Evolutionary conservation across 2,888 invertebrate species (phyloP).

Genomic region (Druceiella hillmani): DNA sequence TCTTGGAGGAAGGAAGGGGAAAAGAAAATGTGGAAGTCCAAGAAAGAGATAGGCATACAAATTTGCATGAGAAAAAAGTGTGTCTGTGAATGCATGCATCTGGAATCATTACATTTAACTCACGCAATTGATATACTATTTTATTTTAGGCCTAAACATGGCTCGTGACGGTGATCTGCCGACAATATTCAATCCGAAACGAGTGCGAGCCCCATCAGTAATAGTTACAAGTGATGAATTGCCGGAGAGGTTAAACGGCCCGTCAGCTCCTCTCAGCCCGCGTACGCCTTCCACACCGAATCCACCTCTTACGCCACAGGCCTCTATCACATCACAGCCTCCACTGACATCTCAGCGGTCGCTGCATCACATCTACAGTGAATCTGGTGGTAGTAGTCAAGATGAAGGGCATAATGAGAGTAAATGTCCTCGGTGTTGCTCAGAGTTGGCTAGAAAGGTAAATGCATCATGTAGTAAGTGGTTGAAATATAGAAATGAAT

Average conservation of each 20-base stretch:
- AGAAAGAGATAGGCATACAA: no score
- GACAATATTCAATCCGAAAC: conserved; percentile 74
- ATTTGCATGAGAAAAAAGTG: no score
- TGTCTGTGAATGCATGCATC: no score
- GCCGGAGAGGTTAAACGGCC: conserved; percentile 44
- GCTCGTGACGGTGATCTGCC: conserved; percentile 71
- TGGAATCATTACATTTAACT: no score
- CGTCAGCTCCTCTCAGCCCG: conserved; percentile 32
- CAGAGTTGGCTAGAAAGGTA: conserved; percentile 78
- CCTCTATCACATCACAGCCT: conserved; percentile 46
- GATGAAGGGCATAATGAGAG: conserved; percentile 52
- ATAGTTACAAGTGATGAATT: conserved; percentile 63
- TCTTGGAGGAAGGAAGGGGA: no score
- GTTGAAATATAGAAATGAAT: no score
- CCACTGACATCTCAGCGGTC: conserved; percentile 45
- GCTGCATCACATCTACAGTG: conserved; percentile 45
- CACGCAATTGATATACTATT: no score
- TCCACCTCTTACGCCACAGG: conserved; percentile 44
- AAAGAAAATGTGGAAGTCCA: no score
- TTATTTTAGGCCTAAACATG: no score
- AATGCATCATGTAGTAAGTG: no score
- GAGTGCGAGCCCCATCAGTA: conserved; percentile 63
- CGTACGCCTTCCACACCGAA: conserved; percentile 40
- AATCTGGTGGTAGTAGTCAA: conserved; percentile 56
- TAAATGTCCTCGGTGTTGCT: conserved; percentile 70